phyloP scores from a whole-genome alignment of 1,140 invertebrate genomes.

The Drosophila kurseongensis region DNA sequence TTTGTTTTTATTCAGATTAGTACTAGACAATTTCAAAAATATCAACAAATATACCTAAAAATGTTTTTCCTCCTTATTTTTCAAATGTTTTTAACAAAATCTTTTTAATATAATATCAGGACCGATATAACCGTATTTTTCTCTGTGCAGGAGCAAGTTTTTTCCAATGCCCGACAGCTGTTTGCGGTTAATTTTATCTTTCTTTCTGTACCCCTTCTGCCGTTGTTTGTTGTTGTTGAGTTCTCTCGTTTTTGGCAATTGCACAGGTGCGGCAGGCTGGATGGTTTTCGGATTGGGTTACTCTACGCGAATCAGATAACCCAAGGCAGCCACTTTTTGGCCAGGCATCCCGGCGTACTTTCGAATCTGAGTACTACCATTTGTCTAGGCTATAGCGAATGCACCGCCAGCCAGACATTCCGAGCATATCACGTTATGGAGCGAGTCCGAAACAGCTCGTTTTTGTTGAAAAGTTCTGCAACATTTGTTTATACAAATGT shows the following conservation, averaged over 20 bases:
- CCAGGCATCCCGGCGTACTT: constrained; percentile 35
- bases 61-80: too few species aligned
- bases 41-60: too few species aligned
- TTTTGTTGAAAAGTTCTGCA: constrained; percentile 7
- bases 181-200: constrained; percentile 34
- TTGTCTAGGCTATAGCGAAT: constrained; percentile 10
- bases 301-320: constrained; percentile 43
- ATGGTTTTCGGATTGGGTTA: constrained; percentile 59
- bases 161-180: constrained; percentile 53
- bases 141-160: constrained; percentile 46
- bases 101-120: not conserved
- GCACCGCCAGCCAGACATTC: constrained; percentile 29
- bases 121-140: not conserved
- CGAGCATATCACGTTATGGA: constrained; percentile 15
- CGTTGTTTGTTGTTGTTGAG: constrained; percentile 11
- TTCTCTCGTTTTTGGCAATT: constrained; percentile 48
- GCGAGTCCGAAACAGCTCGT: constrained; percentile 15
- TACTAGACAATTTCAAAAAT: too few species aligned
- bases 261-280: constrained; percentile 60
- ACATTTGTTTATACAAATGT: constrained; percentile 35
- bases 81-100: too few species aligned
- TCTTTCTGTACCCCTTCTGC: constrained; percentile 1
- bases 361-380: constrained; percentile 18
- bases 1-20: too few species aligned
- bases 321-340: constrained; percentile 12